Evolutionary conservation across 1,140 invertebrate genomes (phyloP), one percentile per base, ranked within the genome.

Genomic region (Bradysia coprophila): DNA sequence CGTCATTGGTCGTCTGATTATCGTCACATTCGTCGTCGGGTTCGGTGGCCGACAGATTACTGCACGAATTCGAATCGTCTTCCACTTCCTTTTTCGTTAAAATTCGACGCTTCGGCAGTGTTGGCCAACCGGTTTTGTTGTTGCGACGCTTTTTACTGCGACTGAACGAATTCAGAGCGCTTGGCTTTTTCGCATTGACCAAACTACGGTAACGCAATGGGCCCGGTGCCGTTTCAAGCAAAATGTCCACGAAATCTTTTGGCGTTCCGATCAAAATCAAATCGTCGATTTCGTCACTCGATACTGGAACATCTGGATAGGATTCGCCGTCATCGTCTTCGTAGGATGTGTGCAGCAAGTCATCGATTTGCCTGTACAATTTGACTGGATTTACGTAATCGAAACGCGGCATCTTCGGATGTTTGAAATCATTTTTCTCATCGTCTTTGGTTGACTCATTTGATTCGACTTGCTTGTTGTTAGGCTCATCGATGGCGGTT

Each of bases 61-160:
- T n/a, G n/a, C n/a, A n/a, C 15, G 16, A 10, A 38, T 38, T 38
- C 15, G 33, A n/a, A 20, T 38, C 33, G 9, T 41, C 40, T 13
- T 41, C 40, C 10, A 42, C 16, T n/a, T 42, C 31, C 11, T 42
- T 45, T 19, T 21, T 46, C 21, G 40, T 47, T 40, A 45, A 43
- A 0, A 33, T 46, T 44, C 5, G 52, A 50, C 52, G 48, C 15
- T 52, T 41, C 40, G 66, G 67, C 33, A 64, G 67, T n/a, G 69
- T 68, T 0, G 73, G 73, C 73, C 73, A 76, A 9, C 73, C 73
- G 0, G 73, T 76, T 21, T 69, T 64, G 51, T 76, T 76, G 3
- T 49, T 50, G 45, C 56, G 56, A 0, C 51, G 46, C 33, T 46
- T 55, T 43, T 59, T 59, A 8, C 53, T 48, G 40, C 56, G 56